Percentiles rank a stretch among this genome's conserved stretches.
Evolutionary conservation across 1,140 invertebrate species (phyloP).

Genomic region (Bradynema listronoti): DNA sequence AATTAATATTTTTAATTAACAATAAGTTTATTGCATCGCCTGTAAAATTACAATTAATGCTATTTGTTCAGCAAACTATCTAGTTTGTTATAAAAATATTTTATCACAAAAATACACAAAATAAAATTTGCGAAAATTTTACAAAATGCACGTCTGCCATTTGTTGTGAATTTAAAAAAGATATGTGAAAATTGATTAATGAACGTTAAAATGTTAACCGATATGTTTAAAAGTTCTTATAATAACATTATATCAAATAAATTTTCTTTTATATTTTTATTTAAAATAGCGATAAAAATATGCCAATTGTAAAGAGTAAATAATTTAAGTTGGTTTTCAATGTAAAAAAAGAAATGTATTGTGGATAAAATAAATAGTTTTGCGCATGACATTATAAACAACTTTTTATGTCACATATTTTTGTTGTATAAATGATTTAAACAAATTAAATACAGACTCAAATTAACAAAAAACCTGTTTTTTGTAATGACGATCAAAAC

Average conservation of each 20-base stretch:
- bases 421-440: conserved; percentile 1
- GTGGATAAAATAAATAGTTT: too few relatives aligned
- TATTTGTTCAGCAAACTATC: not conserved
- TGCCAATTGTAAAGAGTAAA: too few relatives aligned
- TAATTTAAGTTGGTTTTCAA: too few relatives aligned
- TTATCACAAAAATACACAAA: not conserved
- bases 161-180: too few relatives aligned
- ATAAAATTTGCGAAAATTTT: not conserved
- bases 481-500: not conserved
- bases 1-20: not conserved
- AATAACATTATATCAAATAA: too few relatives aligned
- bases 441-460: not conserved
- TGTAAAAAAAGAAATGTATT: too few relatives aligned
- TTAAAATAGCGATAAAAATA: too few relatives aligned
- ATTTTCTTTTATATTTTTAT: too few relatives aligned
- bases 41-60: not conserved
- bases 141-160: not conserved
- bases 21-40: not conserved
- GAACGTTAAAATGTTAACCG: too few relatives aligned
- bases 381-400: not conserved
- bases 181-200: too few relatives aligned
- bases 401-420: not conserved
- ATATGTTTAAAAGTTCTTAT: too few relatives aligned
- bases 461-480: not conserved
- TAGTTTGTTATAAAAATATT: not conserved